Evolutionary conservation across 1,140 invertebrate genomes (phyloP), one percentile per base, ranked within the genome.

Genomic region (Aphelinus atriplicis): DNA sequence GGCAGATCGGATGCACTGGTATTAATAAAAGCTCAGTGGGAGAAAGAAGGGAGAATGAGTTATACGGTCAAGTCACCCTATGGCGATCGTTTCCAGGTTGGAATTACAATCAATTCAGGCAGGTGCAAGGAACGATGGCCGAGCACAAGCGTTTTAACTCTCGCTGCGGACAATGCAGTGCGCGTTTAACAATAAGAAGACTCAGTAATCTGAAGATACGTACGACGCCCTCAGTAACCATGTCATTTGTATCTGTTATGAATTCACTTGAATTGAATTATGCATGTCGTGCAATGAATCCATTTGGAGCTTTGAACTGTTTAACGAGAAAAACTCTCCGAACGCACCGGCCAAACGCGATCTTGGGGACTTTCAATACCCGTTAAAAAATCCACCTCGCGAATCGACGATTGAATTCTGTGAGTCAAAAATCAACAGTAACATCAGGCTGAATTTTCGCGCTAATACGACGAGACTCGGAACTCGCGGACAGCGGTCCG

Each of bases 101-200:
- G 80, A 81, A 80, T 79, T 81, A 80, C 73, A 78, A 81, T 78
- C 77, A 78, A 77, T 80, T 78, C 69, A 64, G 67, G 71, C 73
- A 77, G 76, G 73, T 78, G 79, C 74, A 76, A 77, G 71, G 61
- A 70, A 42, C 69, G 7, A 55, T 10, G 10, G 45, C 26, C 46
- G 50, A 70, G 71, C 66, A 57, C 53, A 74, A 66, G 73, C 73
- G 62, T 68, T 46, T 26, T 67, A 72, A 79, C 78, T 80, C 78
- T 78, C 77, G 70, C 78, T 67, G 7, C 60, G 26, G 45, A 63
- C 48, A 53, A 53, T 9, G 51, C 51, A 64, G 51, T 56, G 45
- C n/a, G 45, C 56, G 48, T 7, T 55, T 26, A 26, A 73, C 71
- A 73, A 67, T 58, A 51, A 61, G 42, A 67, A 26, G 56, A 67